These are phyloP conservation scores for Rhyzopertha dominica DNA, from an alignment of 1,140 invertebrate genomes.

Conservation along the genomic window DNA sequence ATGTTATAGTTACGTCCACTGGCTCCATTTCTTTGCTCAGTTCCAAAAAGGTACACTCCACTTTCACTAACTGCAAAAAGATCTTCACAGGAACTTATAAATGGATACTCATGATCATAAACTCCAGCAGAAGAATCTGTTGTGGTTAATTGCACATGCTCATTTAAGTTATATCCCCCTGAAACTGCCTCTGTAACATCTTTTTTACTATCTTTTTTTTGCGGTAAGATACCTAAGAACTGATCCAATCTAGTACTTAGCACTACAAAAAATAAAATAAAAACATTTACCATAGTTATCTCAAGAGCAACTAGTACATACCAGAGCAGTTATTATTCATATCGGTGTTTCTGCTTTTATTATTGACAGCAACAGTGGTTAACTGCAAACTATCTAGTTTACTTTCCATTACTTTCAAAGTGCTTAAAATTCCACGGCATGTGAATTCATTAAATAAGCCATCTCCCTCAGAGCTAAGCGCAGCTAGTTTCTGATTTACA, in stretches of 20 bases:
- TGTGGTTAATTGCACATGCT: not conserved
- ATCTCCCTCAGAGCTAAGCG: conserved; percentile 9
- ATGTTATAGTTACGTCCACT: conserved; percentile 29
- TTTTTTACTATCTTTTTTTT: too few species aligned
- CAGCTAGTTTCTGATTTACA: conserved; percentile 14
- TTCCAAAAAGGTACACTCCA: conserved; percentile 32
- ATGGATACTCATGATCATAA: not conserved
- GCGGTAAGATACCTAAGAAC: too few species aligned
- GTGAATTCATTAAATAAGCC: conserved; percentile 35
- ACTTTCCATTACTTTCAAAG: conserved; percentile 40
- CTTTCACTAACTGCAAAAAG: conserved; percentile 14
- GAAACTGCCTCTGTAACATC: too few species aligned
- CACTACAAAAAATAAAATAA: too few species aligned
- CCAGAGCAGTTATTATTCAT: too few species aligned
- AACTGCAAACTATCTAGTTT: conserved; percentile 42
- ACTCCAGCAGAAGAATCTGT: not conserved
- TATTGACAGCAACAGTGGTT: too few species aligned
- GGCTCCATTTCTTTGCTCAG: conserved; percentile 1
- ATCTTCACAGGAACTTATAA: conserved; percentile 23
- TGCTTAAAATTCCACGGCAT: conserved; percentile 41
- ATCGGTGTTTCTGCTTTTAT: too few species aligned
- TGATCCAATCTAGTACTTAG: too few species aligned
- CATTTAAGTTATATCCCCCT: too few species aligned
- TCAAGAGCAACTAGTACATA: too few species aligned
- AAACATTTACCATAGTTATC: too few species aligned